Evolutionary conservation across 2,888 invertebrate genomes (phyloP), one percentile per base, ranked within the genome.

Genomic region (Acanthosepion lycidas): DNA sequence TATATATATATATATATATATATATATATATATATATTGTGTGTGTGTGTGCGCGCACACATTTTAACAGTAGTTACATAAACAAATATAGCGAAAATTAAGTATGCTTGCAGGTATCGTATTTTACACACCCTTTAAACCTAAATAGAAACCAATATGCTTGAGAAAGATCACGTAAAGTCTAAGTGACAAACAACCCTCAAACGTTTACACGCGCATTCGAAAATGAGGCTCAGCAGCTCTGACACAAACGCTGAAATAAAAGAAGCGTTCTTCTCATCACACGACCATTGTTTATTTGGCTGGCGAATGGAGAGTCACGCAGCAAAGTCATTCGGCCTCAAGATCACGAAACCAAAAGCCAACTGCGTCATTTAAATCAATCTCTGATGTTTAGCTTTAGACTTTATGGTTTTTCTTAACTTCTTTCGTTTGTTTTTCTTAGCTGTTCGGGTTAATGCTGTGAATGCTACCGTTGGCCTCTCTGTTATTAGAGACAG

Each of bases 231-330:
- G 78, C n/a, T 78, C n/a, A 6, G 59, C 23, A 5, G 59, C 59
- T 59, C 23, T 59, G 78, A 78, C 8, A 78, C 78, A 78, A n/a
- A 78, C n/a, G n/a, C 28, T 15, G 78, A n/a, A 78, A n/a, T 78
- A 78, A n/a, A 78, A 78, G 78, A n/a, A 78, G n/a, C 78, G 78
- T n/a, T 78, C 78, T n/a, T 78, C n/a, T n/a, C 78, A n/a, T 78
- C n/a, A n/a, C n/a, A n/a, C n/a, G n/a, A 15, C 4, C 12, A 78
- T 78, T 78, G 78, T 78, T 78, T 78, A 78, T 78, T n/a, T 78
- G 78, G 78, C 78, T 15, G 78, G n/a, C 78, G n/a, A n/a, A 78
- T 78, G 78, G 28, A 78, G 78, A 78, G 78, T 78, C 78, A 78
- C 78, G 78, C 78, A 78, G 15, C n/a, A 78, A 78, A 78, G 78